Base-by-base conservation (phyloP, 2,888 invertebrate genomes). In the Apocheima hispidaria region DNA sequence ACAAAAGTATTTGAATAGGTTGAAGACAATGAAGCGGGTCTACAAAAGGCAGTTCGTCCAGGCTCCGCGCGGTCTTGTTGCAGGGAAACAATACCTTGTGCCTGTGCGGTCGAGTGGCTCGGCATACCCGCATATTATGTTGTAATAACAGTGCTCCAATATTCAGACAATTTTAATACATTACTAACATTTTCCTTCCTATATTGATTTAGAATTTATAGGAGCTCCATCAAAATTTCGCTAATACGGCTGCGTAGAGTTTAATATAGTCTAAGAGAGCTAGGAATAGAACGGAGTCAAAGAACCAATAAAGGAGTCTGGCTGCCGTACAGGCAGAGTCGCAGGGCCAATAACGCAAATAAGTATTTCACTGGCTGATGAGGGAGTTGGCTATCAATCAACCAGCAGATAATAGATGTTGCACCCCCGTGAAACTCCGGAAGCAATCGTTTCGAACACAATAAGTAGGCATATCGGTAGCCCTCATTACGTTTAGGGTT, bases 301-400 rank as follows among this genome's bases (percentile, higher is more conserved):
- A 71, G 72, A 78, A 79, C 78, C 75, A 74, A 79, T 79, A 76
- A 78, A 72, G 70, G 60, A 64, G 54, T 60, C 61, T 59, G 50
- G 48, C 52, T 20, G 43, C 12, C 10, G 20, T 40, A 14, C 51
- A 53, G 23, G 60, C 62, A 60, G 51, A 50, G 49, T 44, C 63
- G 73, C 70, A 79, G 78, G 81, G 75, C 78, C 79, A 82, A 73
- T 80, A 83, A 83, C 79, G 75, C 83, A 79, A 74, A 79, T 76
- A 80, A 78, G 77, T 80, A 80, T 81, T 80, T 80, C 77, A 78
- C 74, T 71, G 67, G 71, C 69, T 72, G 68, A 72, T 69, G 77
- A 87, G 87, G 89, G 90, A 84, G 88, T 82, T 75, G 74, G 82
- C 85, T 87, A 90, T 91, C 90, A 89, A 90, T 90, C 90, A 89